Base-by-base conservation (phyloP, 2,888 invertebrate genomes). In the Bellardia pandia region DNA sequence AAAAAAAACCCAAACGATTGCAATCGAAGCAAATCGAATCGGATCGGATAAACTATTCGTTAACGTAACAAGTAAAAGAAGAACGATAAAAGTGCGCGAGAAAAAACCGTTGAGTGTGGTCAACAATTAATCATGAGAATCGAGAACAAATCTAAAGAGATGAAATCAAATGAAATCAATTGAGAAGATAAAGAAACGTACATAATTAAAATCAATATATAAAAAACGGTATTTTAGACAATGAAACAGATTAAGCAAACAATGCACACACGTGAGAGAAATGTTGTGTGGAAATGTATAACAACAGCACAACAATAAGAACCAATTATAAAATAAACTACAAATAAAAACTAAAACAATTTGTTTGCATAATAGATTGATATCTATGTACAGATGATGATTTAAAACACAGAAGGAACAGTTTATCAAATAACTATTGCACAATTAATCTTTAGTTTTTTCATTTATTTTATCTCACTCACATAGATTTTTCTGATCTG, bases 331-430 rank as follows among this genome's bases (percentile, higher is more conserved):
- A 42, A 74, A 62, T 48, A 71, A 71, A 14, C 14, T 37, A 37
- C 60, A 60, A 60, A 60, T 60, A 2, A 72, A 56, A 53, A 45
- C 33, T 16, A 68, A 76, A 82, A 82, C 53, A 53, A 68, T 74
- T 78, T 79, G 79, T 85, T 84, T 84, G 78, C 84, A 79, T 79
- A 85, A 84, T 68, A 74, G 79, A 68, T 60, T 56, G 74, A 75
- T 51, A 60, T 42, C 16, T 42, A 40, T n/a, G 30, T 37, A 1
- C 4, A 6, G 4, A 37, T 37, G 37, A 37, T 37, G 5, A 53
- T 75, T 23, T 23, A 53, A 60, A 14, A 69, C 3, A 51, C 23
- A 23, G 42, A 58, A 37, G 9, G 3, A 69, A 53, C 4, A 16
- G 11, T 37, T 37, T 37, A 23, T 11, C n/a, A 71, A 69, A 33